phyloP scores from a whole-genome alignment of 2,888 invertebrate species.

The Agrilus cyanescens region DNA sequence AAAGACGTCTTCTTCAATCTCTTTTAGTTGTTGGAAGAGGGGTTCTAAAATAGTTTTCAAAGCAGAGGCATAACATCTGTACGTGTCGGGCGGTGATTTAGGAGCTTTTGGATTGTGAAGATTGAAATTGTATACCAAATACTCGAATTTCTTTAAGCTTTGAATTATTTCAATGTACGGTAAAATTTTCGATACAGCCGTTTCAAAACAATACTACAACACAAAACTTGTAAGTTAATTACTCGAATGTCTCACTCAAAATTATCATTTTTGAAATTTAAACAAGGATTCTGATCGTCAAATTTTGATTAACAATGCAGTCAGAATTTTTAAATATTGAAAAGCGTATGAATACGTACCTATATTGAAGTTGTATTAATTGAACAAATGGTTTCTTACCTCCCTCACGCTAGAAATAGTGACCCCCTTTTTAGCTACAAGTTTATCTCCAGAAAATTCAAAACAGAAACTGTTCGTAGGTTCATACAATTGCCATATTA shows the following conservation, averaged over 20 bases:
- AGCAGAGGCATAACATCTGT: slow-evolving; percentile 24
- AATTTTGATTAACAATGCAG: no score
- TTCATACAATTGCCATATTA: slow-evolving; percentile 30
- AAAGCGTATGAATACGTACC: slow-evolving; percentile 15
- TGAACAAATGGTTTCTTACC: slow-evolving; percentile 2
- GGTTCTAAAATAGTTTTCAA: slow-evolving; percentile 25
- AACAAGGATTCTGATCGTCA: no score
- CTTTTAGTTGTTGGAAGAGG: slow-evolving; percentile 21
- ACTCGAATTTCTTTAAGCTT: slow-evolving; percentile 23
- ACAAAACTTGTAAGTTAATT: neutral
- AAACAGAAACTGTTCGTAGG: slow-evolving; percentile 26
- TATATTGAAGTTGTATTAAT: slow-evolving; percentile 13
- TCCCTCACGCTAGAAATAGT: slow-evolving; percentile 27
- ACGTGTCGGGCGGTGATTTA: slow-evolving; percentile 23
- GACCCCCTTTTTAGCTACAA: slow-evolving; percentile 24
- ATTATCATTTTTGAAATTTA: no score
- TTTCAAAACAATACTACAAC: slow-evolving; percentile 15
- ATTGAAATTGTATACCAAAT: no score
- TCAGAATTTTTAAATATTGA: no score
- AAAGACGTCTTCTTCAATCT: slow-evolving; percentile 25
- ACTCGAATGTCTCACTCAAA: no score
- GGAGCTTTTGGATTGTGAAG: no score
- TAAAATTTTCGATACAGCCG: slow-evolving; percentile 25
- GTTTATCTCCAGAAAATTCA: slow-evolving; percentile 21
- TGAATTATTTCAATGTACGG: slow-evolving; percentile 28